Base-by-base conservation (phyloP, 2,797 vertebrate genomes). In the Enteromius paludinosus region DNA sequence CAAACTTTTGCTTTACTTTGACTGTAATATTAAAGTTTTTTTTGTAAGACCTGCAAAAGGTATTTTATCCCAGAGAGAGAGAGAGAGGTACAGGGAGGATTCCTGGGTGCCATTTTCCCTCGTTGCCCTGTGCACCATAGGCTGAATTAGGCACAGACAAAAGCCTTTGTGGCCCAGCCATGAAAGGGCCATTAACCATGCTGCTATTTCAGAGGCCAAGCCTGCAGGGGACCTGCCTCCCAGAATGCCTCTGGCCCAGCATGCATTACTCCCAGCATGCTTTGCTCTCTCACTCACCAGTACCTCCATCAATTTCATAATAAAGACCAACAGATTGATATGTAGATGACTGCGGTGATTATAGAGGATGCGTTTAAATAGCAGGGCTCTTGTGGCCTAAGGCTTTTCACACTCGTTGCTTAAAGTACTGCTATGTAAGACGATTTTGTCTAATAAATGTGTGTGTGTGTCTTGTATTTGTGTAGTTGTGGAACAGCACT, bases 161-260 rank as follows among this genome's bases (percentile, higher is more conserved):
- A 96, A 92, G 94, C 91, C 92, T 95, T 95, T 94, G 95, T 96
- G 93, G 94, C 90, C 81, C 65, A 90, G 93, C 92, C 94, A 92
- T 93, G 95, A 96, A 96, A 96, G 95, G 93, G 89, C 94, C 94
- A 96, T 95, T 94, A 96, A 95, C 95, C 94, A 89, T 95, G 94
- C 95, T 96, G 95, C 81, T 88, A 92, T 95, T 95, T 94, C 94
- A 95, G 95, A 96, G 96, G 95, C 94, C 92, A 93, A 91, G 94
- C 94, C 96, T 89, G 93, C 94, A 93, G 95, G 93, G 93, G 93
- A 93, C 91, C 85, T 77, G 90, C 92, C 92, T 94, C 94, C 94
- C 93, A 95, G 91, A 94, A 95, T 95, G 92, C 93, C 92, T 84
- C 91, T 92, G 91, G 93, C 93, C 86, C 93, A 95, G 94, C 93